Evolutionary conservation across 2,797 vertebrate species (phyloP).

Genomic region (Enteromius trimaculatus): DNA sequence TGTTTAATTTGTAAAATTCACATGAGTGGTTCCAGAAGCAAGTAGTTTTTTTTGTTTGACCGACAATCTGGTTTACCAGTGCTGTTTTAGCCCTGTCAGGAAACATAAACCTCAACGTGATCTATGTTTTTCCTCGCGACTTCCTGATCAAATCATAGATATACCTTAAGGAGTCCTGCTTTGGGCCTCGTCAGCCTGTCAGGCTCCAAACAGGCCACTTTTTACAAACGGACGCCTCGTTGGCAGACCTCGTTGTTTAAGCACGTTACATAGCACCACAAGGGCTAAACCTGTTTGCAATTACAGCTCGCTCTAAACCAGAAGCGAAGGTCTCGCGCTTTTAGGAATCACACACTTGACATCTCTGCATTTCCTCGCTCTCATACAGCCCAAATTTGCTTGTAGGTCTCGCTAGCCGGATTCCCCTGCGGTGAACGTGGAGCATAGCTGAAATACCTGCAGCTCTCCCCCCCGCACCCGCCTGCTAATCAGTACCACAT

Average conservation of each 20-base stretch:
- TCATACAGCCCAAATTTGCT: slow-evolving; percentile 43
- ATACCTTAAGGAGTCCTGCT: not conserved
- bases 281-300: slow-evolving; percentile 35
- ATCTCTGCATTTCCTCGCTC: slow-evolving; percentile 55
- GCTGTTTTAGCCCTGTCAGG: not conserved
- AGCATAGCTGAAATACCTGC: slow-evolving; percentile 67
- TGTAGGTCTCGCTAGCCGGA: slow-evolving; percentile 3
- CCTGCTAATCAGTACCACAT: slow-evolving; percentile 78
- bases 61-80: not conserved
- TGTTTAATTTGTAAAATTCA: slow-evolving; percentile 4
- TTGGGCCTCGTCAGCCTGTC: slow-evolving; percentile 9
- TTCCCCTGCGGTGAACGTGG: slow-evolving; percentile 24
- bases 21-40: slow-evolving; percentile 11
- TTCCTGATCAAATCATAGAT: slow-evolving; percentile 18
- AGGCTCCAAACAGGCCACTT: not conserved
- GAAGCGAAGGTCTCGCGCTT: slow-evolving; percentile 41
- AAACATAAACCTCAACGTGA: not conserved
- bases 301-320: slow-evolving; percentile 13
- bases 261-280: not conserved
- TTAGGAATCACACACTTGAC: slow-evolving; percentile 35
- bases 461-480: slow-evolving; percentile 63
- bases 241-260: not conserved
- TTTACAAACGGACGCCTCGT: not conserved
- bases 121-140: not conserved
- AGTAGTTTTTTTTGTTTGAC: not conserved